Percentiles rank a stretch among this genome's conserved stretches.
Conservation (phyloP, 2,888 invertebrate genomes). For the Heliconius erato region DNA sequence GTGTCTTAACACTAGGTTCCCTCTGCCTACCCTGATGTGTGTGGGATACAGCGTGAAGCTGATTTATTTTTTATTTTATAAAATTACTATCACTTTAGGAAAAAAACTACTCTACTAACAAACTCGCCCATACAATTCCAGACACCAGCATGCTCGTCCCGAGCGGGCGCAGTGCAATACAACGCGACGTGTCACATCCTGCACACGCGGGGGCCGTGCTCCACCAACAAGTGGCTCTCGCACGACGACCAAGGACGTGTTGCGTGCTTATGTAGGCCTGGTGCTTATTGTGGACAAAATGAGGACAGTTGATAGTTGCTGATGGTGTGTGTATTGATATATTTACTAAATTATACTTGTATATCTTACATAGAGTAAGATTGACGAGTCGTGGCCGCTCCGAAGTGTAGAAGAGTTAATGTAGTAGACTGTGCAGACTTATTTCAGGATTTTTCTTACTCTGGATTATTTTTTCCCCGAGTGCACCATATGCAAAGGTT, state of each 20-base stretch:
- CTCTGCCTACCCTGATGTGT: too few relatives aligned
- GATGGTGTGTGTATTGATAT: not conserved
- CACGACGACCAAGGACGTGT: conserved; percentile 72
- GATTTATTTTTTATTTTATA: too few relatives aligned
- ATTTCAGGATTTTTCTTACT: too few relatives aligned
- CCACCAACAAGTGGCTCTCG: conserved; percentile 86
- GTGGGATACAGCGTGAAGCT: too few relatives aligned
- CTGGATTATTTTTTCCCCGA: too few relatives aligned
- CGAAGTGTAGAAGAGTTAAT: too few relatives aligned
- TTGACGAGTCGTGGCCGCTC: not conserved
- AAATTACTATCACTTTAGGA: not conserved
- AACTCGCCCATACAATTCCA: conserved; percentile 51
- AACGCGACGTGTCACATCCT: conserved; percentile 91
- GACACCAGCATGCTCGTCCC: conserved; percentile 84
- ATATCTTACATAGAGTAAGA: not conserved
- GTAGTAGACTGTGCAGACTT: too few relatives aligned
- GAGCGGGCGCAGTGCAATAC: conserved; percentile 87
- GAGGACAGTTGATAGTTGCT: conserved; percentile 17
- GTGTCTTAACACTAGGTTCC: too few relatives aligned
- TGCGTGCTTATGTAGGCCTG: conserved; percentile 89
- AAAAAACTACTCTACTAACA: not conserved
- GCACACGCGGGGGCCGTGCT: conserved; percentile 92
- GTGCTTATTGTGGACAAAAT: conserved; percentile 53
- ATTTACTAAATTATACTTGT: not conserved
- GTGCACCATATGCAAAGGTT: too few relatives aligned